Percentiles rank a stretch among this genome's conserved stretches.
Evolutionary conservation across 2,888 invertebrate genomes (phyloP).

Genomic region (Trissolcus brochymenae): DNA sequence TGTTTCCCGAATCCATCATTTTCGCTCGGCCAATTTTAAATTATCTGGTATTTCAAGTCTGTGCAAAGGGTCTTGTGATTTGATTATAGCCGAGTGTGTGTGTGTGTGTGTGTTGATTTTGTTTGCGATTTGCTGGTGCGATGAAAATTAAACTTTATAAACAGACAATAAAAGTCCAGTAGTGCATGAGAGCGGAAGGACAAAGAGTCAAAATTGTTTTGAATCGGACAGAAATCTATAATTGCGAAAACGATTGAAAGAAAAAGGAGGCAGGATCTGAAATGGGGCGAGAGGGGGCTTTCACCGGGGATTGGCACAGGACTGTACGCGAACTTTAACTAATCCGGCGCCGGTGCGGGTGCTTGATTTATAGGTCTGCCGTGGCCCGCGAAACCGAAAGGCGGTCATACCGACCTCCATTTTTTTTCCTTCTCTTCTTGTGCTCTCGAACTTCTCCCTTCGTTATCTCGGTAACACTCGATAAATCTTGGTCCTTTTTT

Average conservation of each 20-base stretch:
- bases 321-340: conserved; percentile 63
- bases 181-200: background rate
- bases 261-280: conserved; percentile 25
- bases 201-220: conserved; percentile 17
- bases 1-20: too few relatives aligned
- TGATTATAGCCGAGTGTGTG: too few relatives aligned
- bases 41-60: too few relatives aligned
- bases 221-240: conserved; percentile 17
- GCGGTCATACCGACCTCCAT: conserved; percentile 48
- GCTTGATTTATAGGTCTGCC: conserved; percentile 70
- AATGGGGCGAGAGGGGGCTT: conserved; percentile 40
- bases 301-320: conserved; percentile 49
- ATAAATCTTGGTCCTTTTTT: conserved; percentile 55
- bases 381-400: conserved; percentile 60
- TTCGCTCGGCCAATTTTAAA: too few relatives aligned
- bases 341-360: conserved; percentile 68
- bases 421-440: conserved; percentile 34
- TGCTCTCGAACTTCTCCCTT: conserved; percentile 53
- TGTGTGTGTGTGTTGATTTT: too few relatives aligned
- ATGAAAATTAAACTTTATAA: too few relatives aligned
- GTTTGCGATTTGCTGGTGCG: too few relatives aligned
- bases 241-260: conserved; percentile 20
- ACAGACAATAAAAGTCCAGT: too few relatives aligned
- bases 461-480: conserved; percentile 55
- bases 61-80: too few relatives aligned